Conservation (phyloP, 2,113 vertebrate genomes). For the Solea solea region DNA sequence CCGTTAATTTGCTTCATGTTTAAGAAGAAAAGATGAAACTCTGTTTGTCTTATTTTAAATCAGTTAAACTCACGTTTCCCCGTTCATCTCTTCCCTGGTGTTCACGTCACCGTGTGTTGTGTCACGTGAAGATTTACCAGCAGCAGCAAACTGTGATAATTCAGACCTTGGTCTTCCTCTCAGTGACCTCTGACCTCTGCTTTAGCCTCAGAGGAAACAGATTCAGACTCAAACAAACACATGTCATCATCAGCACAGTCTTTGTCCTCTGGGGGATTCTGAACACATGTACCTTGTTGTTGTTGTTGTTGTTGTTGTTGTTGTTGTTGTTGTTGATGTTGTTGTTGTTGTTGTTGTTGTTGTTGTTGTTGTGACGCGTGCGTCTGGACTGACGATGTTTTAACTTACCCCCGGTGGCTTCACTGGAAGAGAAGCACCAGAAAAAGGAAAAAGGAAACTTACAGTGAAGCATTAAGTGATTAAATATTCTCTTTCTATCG, state of each 20-base stretch:
- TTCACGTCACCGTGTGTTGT: too few relatives aligned
- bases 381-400: not conserved
- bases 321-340: not conserved
- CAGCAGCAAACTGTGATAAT: too few relatives aligned
- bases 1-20: too few relatives aligned
- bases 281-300: not conserved
- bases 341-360: too few relatives aligned
- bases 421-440: not conserved
- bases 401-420: not conserved
- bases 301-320: not conserved
- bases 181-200: too few relatives aligned
- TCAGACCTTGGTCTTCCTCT: too few relatives aligned
- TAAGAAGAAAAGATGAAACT: too few relatives aligned
- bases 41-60: too few relatives aligned
- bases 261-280: not conserved
- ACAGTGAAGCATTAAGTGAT: too few relatives aligned
- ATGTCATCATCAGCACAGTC: not conserved
- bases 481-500: not conserved
- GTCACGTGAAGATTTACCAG: too few relatives aligned
- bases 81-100: too few relatives aligned
- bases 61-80: too few relatives aligned
- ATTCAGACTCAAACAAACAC: not conserved
- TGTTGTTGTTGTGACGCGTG: not conserved
- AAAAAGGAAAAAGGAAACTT: not conserved
- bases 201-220: not conserved